Base-by-base conservation (phyloP, 2,888 invertebrate genomes). In the Alentia gelatinosa region DNA sequence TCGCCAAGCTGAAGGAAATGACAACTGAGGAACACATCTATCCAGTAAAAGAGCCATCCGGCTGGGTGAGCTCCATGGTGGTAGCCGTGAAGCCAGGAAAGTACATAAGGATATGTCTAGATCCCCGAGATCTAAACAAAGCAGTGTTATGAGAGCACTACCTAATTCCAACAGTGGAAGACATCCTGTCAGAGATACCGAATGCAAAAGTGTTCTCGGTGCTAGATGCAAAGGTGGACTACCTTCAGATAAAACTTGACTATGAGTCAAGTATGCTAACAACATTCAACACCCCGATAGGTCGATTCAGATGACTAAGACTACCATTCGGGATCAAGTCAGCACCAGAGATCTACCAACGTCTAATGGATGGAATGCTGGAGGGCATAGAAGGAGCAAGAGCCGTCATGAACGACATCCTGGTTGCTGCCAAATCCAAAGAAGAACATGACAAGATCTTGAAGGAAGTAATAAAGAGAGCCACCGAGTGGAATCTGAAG, bases 261-360 rank as follows among this genome's bases (percentile, higher is more conserved):
- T 23, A 89, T 0, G 89, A 89, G 39, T 89, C 63, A 9, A 63
- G 56, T n/a, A n/a, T n/a, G n/a, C n/a, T n/a, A n/a, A n/a, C n/a
- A n/a, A 89, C 89, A 1, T 68, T 89, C 37, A 56, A 89, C 35
- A 89, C 89, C 0, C 89, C 89, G 37, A 9, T 75, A 4, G 89
- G 89, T 12, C 15, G 86, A 68, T 90, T 12, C 68, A 1, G 90
- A 23, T 90, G 84, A 68, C 9, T 68, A 5, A 15, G 90, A 35
- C 68, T 90, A 3, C 90, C 90, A 0, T 90, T 90, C 40, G 90
- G 90, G 4, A 35, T 90, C 26, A 74, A 63, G 26, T 26, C 33
- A 7, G 40, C 86, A 5, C 47, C 86, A 23, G 86, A 90, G 33
- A 56, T 90, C 1, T 86, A 42, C 40, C 90, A 86, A 37, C 0